Base-by-base conservation (phyloP, 2,888 invertebrate genomes). In the Metacarcinus magister region DNA sequence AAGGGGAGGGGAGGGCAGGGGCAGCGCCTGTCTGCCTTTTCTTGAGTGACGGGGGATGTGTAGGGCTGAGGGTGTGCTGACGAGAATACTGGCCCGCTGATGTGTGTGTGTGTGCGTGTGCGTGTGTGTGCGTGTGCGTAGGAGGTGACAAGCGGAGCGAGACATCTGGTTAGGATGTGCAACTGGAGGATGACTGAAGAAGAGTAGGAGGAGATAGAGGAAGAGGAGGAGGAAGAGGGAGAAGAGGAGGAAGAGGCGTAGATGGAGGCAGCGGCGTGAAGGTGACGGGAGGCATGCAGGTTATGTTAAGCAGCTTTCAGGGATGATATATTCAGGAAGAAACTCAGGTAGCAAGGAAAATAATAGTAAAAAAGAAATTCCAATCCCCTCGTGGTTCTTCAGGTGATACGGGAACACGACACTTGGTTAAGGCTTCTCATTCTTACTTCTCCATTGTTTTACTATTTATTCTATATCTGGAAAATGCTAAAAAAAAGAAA, bases 201-300 rank as follows among this genome's bases (percentile, higher is more conserved):
- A 32, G 82, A 82, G 32, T 4, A 82, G 82, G 19, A 82, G 32
- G 32, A 32, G 82, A 8, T 23, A 2, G n/a, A 67, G 2, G n/a
- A 67, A 19, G n/a, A 67, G 2, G 67, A 23, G 67, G 67, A n/a
- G 23, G n/a, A 67, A 67, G 7, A 54, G 54, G 54, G 16, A 7
- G 54, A 54, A 8, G 16, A 67, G n/a, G 67, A 67, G n/a, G 67
- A 67, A 5, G 67, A 67, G 67, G 67, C 19, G 19, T 2, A 19
- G 67, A 23, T 23, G 67, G 67, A 67, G 23, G 67, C 67, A 16
- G 67, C 67, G 2, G n/a, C 67, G 67, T 67, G 67, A n/a, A n/a
- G 67, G 67, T 67, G 67, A 67, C 67, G 67, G 67, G 23, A 67
- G n/a, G 67, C 67, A 67, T 67, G 67, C 67, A 67, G n/a, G 67